Evolutionary conservation across 2,797 vertebrate species (phyloP).

Genomic region (Myiotriccus ornatus): DNA sequence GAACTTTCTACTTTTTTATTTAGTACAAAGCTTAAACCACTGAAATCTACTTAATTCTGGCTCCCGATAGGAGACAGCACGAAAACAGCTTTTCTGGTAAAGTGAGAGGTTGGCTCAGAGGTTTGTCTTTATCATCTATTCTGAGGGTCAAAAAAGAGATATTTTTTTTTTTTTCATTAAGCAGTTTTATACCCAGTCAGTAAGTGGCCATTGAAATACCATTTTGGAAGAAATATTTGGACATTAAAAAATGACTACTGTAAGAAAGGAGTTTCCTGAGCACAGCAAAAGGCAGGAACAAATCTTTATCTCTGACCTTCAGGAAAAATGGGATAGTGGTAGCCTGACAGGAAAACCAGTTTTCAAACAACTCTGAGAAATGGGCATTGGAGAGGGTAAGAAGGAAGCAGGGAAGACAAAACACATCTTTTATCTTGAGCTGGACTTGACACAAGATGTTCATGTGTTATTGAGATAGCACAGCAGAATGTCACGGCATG

Average conservation of each 20-base stretch:
- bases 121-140: background rate
- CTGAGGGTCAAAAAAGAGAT: background rate
- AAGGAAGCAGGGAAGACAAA: background rate
- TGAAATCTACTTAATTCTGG: background rate
- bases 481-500: fast-evolving
- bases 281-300: background rate
- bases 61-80: background rate
- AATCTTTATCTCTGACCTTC: background rate
- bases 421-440: background rate
- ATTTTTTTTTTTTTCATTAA: background rate
- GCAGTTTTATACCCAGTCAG: background rate
- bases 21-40: background rate
- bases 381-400: background rate
- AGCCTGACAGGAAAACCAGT: background rate
- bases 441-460: background rate
- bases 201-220: background rate
- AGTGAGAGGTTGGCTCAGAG: background rate
- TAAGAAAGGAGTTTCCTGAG: background rate
- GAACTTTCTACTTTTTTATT: background rate
- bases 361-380: background rate
- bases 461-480: background rate
- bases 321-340: background rate
- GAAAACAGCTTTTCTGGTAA: background rate
- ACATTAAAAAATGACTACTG: background rate
- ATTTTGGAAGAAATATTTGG: background rate